A percentile compares a stretch with the other conserved stretches of the same genome.
phyloP scores from a whole-genome alignment of 2,113 vertebrate species.

The Pelecanus crispus region DNA sequence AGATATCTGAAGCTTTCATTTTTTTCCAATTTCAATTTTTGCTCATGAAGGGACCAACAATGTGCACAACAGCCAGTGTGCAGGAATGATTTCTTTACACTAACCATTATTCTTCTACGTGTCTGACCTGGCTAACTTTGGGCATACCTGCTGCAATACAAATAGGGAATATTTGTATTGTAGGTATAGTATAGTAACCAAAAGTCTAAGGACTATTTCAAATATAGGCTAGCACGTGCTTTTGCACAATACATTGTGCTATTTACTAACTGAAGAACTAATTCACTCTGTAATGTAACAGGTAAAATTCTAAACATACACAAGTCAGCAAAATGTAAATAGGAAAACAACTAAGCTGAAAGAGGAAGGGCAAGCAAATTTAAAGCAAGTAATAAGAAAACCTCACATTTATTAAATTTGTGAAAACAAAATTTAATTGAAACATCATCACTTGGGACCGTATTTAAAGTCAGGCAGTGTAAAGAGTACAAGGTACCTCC shows the following conservation, averaged over 20 bases:
- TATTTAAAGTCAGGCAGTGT: not conserved
- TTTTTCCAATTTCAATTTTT: not conserved
- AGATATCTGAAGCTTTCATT: not conserved
- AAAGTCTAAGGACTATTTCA: not conserved
- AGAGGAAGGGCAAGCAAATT: not conserved
- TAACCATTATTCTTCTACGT: not conserved
- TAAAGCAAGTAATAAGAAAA: not conserved
- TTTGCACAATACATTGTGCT: not conserved
- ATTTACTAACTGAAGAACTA: not conserved
- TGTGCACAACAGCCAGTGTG: not conserved
- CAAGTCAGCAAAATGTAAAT: not conserved
- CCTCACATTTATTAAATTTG: not conserved
- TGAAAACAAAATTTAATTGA: not conserved
- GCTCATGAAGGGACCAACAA: not conserved
- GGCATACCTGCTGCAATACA: not conserved
- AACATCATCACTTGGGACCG: not conserved
- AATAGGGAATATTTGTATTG: too few relatives aligned
- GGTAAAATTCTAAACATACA: not conserved
- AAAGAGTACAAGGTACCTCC: not conserved
- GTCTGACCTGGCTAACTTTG: not conserved
- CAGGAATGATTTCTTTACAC: not conserved
- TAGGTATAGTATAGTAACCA: not conserved
- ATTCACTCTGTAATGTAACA: not conserved
- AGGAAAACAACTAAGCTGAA: not conserved
- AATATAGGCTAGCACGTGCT: not conserved